Conservation (phyloP, 2,888 invertebrate species). For the Coremacera marginata region DNA sequence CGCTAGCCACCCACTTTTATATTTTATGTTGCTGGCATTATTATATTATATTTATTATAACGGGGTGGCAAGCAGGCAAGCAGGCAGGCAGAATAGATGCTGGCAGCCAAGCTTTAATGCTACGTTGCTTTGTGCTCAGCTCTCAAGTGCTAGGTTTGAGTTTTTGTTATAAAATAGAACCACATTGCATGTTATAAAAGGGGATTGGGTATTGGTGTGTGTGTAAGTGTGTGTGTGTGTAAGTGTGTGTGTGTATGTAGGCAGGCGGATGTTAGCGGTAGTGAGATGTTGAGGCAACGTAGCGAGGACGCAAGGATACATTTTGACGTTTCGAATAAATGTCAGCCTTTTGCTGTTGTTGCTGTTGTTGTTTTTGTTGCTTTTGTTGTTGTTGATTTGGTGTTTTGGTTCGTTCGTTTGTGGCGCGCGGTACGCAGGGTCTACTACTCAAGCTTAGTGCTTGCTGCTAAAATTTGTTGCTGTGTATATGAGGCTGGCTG, state of each 20-base stretch:
- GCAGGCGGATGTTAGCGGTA: neutral
- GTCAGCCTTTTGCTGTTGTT: conserved; percentile 17
- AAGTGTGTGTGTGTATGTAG: neutral
- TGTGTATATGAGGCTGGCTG: conserved; percentile 16
- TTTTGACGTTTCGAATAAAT: conserved; percentile 39
- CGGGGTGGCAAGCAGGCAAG: neutral
- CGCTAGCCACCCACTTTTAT: conserved; percentile 47
- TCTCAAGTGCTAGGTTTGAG: conserved; percentile 17
- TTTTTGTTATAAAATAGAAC: conserved; percentile 43
- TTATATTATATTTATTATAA: conserved; percentile 63
- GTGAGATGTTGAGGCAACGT: neutral
- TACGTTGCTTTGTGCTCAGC: neutral
- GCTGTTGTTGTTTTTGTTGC: no score
- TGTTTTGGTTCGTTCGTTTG: conserved; percentile 2
- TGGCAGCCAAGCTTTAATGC: neutral
- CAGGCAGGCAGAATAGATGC: neutral
- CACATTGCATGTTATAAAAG: conserved; percentile 27
- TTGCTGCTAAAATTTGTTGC: neutral
- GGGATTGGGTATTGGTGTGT: neutral
- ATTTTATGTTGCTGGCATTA: conserved; percentile 56
- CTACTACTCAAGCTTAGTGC: neutral
- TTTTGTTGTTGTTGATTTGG: conserved; percentile 22
- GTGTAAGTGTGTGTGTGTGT: neutral
- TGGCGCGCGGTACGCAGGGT: conserved; percentile 12
- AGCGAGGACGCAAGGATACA: conserved; percentile 33